Evolutionary conservation across 1,140 invertebrate species (phyloP).

Genomic region (Choristoneura fumiferana): DNA sequence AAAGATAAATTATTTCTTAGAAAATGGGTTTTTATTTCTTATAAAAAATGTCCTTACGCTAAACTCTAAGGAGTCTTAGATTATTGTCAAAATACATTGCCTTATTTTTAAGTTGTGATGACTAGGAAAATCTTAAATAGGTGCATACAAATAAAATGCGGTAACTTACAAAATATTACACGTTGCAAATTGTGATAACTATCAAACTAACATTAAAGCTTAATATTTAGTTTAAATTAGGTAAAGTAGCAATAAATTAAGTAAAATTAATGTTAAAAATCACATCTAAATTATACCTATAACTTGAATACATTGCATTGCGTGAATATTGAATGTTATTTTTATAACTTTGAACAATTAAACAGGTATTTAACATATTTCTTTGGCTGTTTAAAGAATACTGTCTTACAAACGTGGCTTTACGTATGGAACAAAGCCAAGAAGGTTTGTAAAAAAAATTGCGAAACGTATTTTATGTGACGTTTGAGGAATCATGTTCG

Average conservation of each 20-base stretch:
- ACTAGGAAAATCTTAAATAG: constrained; percentile 16
- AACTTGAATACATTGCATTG: too few species aligned
- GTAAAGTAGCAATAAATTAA: constrained; percentile 9
- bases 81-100: constrained; percentile 13
- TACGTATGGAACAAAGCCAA: too few species aligned
- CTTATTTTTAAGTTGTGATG: constrained; percentile 10
- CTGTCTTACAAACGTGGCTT: too few species aligned
- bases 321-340: too few species aligned
- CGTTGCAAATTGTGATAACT: neutral
- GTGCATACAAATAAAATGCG: neutral
- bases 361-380: constrained; percentile 8
- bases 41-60: constrained; percentile 2
- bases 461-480: too few species aligned
- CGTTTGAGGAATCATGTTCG: too few species aligned
- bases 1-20: constrained; percentile 77
- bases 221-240: constrained; percentile 4
- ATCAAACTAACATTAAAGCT: constrained; percentile 10
- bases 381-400: constrained; percentile 1
- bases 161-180: constrained; percentile 16
- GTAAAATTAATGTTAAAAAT: constrained; percentile 9
- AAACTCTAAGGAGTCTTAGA: constrained; percentile 5
- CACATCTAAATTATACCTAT: too few species aligned
- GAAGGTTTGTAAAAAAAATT: too few species aligned
- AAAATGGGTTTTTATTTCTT: constrained; percentile 63
- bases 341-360: too few species aligned